Conservation (phyloP, 2,888 invertebrate genomes). For the Cheilosia vernalis region DNA sequence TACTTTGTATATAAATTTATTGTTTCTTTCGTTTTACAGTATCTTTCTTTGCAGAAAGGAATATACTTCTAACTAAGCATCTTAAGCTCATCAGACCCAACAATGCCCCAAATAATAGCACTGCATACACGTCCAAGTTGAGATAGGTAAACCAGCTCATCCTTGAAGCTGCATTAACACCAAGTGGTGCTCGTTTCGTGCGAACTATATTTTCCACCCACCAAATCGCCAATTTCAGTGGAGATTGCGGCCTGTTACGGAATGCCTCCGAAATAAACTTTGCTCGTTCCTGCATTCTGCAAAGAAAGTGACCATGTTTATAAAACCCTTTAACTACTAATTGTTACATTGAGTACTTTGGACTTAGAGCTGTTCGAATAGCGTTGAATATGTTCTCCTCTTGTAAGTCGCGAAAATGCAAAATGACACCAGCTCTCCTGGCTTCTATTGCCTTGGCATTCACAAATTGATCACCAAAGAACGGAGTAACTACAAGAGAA, state of each 20-base stretch:
- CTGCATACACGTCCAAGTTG: slow-evolving; percentile 44
- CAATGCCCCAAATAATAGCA: slow-evolving; percentile 4
- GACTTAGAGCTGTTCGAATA: slow-evolving; percentile 82
- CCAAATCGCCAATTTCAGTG: slow-evolving; percentile 85
- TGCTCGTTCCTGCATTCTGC: slow-evolving; percentile 77
- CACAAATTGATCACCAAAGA: slow-evolving; percentile 87
- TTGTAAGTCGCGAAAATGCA: slow-evolving; percentile 84
- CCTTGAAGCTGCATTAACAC: slow-evolving; percentile 34
- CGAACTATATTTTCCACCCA: slow-evolving; percentile 86
- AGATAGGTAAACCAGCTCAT: slow-evolving; percentile 60
- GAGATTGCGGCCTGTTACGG: slow-evolving; percentile 84
- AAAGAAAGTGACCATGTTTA: neutral
- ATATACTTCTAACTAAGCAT: slow-evolving; percentile 3
- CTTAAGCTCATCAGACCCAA: neutral
- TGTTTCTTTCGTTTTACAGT: slow-evolving; percentile 21
- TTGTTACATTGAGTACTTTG: slow-evolving; percentile 41
- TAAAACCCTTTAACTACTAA: neutral
- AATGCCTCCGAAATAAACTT: slow-evolving; percentile 83
- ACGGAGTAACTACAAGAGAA: slow-evolving; percentile 87
- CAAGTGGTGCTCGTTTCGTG: slow-evolving; percentile 84
- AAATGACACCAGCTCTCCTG: slow-evolving; percentile 84
- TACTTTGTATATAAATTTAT: neutral
- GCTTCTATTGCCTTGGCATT: slow-evolving; percentile 85
- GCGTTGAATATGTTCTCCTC: slow-evolving; percentile 84
- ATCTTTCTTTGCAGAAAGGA: slow-evolving; percentile 10